Evolutionary conservation across 2,113 vertebrate genomes (phyloP).

Genomic region (human (Homo sapiens)): GRCh38 chr17:32769501-32770000

Average conservation of each 20-base stretch:
- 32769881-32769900: not conserved
- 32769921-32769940: not conserved
- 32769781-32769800: slow-evolving; percentile 10
- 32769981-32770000: not conserved
- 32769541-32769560: not conserved
- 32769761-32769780: not conserved
- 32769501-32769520: not conserved
- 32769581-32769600: not conserved
- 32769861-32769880: slow-evolving; percentile 24
- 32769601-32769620: not conserved
- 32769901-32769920: not conserved
- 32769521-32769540: not conserved
- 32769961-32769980: not conserved
- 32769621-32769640: not conserved
- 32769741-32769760: slow-evolving; percentile 25
- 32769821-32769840: slow-evolving; percentile 9
- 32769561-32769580: slow-evolving; percentile 2
- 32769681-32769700: not conserved
- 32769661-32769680: not conserved
- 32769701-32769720: not conserved
- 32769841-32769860: slow-evolving; percentile 28
- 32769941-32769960: not conserved
- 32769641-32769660: not conserved
- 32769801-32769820: not conserved
- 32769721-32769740: slow-evolving; percentile 32